Evolutionary conservation across 2,113 vertebrate genomes (phyloP), one percentile per base, ranked within the genome.

Genomic region (Sorex araneus): DNA sequence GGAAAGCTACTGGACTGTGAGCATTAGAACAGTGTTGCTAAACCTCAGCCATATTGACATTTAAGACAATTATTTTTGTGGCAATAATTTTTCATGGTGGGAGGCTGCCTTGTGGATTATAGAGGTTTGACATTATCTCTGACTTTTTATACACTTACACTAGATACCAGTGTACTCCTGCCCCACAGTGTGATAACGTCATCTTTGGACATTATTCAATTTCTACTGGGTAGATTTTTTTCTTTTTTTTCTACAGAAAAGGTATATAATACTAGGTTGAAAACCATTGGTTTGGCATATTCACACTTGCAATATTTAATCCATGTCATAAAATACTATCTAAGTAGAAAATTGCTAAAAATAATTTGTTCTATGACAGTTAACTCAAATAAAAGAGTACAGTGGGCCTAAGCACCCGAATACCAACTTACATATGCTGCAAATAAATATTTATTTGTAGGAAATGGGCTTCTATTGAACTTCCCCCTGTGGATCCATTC

Each of bases 311-410:
- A 23, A 34, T n/a, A 66, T 88, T 32, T 28, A 71, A 3, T 83
- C 21, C 30, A 30, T 60, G 28, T 47, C 30, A 80, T 77, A 8
- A 84, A 86, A 67, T 81, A 28, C 1, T 15, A 1, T 87, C 21
- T 94, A 30, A 74, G 47, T 66, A 76, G 54, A 60, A 87, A 57
- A 54, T 75, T n/a, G 66, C 2, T 80, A 67, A 76, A 76, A 69
- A 75, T 74, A 27, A 43, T 60, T 94, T 84, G 23, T 76, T 32
- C 16, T 67, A 12, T 2, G 60, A 50, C 8, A 11, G 1, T 88
- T 28, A n/a, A 4, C 19, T 74, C 28, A 81, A 64, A 25, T 81
- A 80, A 21, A 21, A 36, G 45, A 36, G 43, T 40, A 7, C 6
- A 10, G 16, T 34, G 8, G 4, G 3, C 4, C n/a, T 12, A 47